Percentiles rank a stretch among this genome's conserved stretches.
Conservation (phyloP, 2,888 invertebrate genomes). For the Phalera bucephala region DNA sequence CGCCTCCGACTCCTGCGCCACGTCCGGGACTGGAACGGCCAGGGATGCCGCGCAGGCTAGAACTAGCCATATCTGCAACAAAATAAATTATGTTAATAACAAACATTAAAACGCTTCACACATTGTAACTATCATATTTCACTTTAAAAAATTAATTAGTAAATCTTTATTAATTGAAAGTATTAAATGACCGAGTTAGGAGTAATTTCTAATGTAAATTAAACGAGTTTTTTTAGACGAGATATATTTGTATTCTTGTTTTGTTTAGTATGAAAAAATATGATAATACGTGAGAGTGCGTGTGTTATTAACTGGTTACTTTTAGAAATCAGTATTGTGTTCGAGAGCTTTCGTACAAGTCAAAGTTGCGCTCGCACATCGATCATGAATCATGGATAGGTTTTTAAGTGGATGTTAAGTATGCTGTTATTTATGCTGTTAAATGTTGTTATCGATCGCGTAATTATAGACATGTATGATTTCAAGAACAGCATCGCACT, state of each 20-base stretch:
- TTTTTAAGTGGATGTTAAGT: no score
- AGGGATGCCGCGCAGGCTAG: conserved; percentile 76
- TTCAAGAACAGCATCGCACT: no score
- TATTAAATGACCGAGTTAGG: neutral
- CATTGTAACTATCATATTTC: neutral
- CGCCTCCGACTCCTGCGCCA: conserved; percentile 51
- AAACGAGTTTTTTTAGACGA: no score
- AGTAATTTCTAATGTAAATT: neutral
- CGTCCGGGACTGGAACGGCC: conserved; percentile 59
- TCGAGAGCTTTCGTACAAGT: conserved; percentile 15
- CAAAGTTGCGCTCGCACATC: conserved; percentile 4
- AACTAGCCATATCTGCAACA: conserved; percentile 84
- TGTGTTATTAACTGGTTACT: conserved; percentile 6
- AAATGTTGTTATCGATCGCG: no score
- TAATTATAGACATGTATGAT: no score
- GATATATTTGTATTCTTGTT: no score
- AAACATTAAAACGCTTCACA: neutral
- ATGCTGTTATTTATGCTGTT: no score
- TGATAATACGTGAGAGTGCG: no score
- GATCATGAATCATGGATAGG: conserved; percentile 10
- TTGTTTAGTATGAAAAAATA: no score
- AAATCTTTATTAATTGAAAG: neutral
- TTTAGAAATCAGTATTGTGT: conserved; percentile 17
- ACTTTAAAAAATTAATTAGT: conserved; percentile 1
- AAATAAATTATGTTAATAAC: conserved; percentile 22